phyloP scores from a whole-genome alignment of 2,797 vertebrate genomes.

The Diglossa cyanea region DNA sequence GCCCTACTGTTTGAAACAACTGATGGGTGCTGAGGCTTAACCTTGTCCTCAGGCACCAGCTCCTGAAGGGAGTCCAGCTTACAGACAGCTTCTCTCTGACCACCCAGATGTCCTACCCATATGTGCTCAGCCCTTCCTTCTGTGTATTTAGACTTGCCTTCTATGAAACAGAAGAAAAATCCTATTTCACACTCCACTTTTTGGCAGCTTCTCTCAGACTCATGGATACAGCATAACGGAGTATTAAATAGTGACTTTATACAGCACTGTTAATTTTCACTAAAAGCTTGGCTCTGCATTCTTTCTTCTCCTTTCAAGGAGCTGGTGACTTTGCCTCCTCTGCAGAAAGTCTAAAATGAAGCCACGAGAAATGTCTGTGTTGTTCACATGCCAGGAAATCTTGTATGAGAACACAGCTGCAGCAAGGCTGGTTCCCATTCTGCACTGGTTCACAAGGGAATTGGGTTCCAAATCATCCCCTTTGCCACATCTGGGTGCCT shows the following conservation, averaged over 20 bases:
- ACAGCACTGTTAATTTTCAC: background rate
- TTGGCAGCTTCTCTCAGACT: background rate
- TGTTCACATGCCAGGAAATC: background rate
- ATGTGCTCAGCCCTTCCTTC: background rate
- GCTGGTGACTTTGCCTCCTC: background rate
- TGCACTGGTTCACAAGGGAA: background rate
- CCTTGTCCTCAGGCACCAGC: background rate
- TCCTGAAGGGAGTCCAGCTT: background rate
- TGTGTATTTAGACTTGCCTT: background rate
- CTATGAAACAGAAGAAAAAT: constrained; percentile 28
- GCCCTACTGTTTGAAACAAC: background rate
- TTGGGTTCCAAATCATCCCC: background rate
- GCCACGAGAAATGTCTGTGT: background rate
- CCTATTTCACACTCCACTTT: constrained; percentile 17
- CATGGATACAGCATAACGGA: background rate
- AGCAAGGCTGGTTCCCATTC: background rate
- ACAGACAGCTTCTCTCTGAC: background rate
- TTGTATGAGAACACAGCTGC: constrained; percentile 5
- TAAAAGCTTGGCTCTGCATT: background rate
- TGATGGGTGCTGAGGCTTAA: background rate
- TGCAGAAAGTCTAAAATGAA: background rate
- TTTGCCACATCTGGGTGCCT: background rate
- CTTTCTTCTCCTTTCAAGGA: background rate
- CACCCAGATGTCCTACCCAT: background rate
- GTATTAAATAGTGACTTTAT: background rate